These are phyloP conservation scores for Megaptera novaeangliae DNA, from an alignment of 2,113 vertebrate genomes.

Conservation along the genomic window DNA sequence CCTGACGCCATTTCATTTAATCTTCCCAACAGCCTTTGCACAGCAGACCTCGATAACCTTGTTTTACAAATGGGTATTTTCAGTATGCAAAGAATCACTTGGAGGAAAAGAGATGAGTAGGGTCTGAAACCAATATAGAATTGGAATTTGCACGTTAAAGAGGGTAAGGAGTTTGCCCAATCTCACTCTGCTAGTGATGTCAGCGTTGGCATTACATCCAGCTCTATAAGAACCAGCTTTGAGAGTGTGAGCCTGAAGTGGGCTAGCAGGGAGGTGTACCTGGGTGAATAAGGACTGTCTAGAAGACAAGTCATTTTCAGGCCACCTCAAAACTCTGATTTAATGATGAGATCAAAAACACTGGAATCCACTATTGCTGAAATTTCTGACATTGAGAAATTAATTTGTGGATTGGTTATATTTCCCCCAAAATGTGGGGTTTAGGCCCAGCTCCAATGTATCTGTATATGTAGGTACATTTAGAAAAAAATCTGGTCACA, in stretches of 20 bases:
- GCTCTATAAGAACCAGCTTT: neutral
- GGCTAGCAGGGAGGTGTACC: neutral
- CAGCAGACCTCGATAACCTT: neutral
- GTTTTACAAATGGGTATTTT: neutral
- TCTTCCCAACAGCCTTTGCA: neutral
- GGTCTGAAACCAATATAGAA: neutral
- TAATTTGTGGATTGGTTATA: neutral
- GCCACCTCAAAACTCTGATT: neutral
- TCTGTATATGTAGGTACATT: neutral
- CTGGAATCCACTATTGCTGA: neutral
- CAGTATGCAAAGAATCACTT: neutral
- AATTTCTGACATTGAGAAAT: slow-evolving; percentile 4
- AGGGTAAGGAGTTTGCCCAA: neutral
- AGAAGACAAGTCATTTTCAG: neutral
- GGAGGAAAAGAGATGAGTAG: neutral
- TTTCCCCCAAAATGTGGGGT: neutral
- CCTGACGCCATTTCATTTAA: neutral
- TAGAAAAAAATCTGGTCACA: neutral
- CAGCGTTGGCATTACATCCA: neutral
- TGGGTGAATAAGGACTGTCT: neutral
- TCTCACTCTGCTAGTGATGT: neutral
- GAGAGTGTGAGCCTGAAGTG: neutral
- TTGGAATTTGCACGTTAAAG: neutral
- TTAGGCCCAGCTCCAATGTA: neutral
- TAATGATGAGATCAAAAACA: neutral